Evolutionary conservation across 37 sponge, comb jelly and placozoan species (phyloP), one percentile per base, ranked within the genome.

Genomic region (Spongia lamella): DNA sequence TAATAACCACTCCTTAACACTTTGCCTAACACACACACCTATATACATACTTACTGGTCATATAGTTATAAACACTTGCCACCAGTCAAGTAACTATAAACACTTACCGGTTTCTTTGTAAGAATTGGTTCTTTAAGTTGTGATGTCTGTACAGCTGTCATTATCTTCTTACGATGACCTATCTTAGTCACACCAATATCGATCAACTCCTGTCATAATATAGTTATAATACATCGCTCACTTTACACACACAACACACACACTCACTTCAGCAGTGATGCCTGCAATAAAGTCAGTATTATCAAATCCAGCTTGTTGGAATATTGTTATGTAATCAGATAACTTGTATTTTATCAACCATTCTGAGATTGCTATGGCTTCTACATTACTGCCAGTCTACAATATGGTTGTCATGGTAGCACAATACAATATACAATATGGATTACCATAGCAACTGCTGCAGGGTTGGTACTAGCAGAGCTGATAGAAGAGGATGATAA

Each of bases 151-250:
- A 88, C 64, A 37, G 85, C 88, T 0, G 94, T 19, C 0, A 94
- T 30, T 15, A 94, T 52, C 80, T 84, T 90, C 85, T 91, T 94
- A 32, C 84, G 72, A 69, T 94, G 95, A 17, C 95, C 95, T 26
- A 75, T 68, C 83, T 94, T 94, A 13, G 57, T 25, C 54, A 94
- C 79, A 0, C 95, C 95, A 15, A 91, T 61, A 59, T 83, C 92
- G n/a, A 74, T 73, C 71, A 94, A 81, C 35, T 94, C 90, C 72
- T 92, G 50, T n/a, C 3, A 59, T 32, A 43, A 72, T 30, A n/a
- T 26, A 3, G 66, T 61, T 27, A 16, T 32, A 14, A 7, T 47
- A 35, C 15, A 7, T 3, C 50, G 15, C 6, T 29, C 26, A 14
- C n/a, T 25, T 2, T 16, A 27, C 15, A 5, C 17, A 50, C 38